A percentile compares a stretch with the other conserved stretches of the same genome.
Conservation (phyloP, 2,113 vertebrate genomes). For the Elaphurus davidianus region DNA sequence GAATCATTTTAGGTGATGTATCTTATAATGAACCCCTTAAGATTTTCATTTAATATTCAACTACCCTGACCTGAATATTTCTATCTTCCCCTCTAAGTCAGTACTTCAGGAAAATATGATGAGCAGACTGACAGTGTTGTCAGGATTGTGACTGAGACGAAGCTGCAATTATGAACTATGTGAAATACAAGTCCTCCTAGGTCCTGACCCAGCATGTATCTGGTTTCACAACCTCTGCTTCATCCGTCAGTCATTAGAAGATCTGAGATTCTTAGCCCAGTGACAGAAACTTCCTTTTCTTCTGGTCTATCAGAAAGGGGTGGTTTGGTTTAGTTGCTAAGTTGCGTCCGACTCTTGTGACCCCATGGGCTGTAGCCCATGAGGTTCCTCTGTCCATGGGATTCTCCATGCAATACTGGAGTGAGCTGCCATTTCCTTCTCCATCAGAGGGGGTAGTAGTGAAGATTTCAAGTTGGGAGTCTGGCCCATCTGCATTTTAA, state of each 20-base stretch:
- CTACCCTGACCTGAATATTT: not conserved
- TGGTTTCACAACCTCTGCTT: not conserved
- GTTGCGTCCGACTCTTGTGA: not conserved
- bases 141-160: not conserved
- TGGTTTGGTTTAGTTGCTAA: not conserved
- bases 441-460: not conserved
- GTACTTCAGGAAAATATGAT: not conserved
- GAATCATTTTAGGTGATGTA: not conserved
- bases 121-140: not conserved
- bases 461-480: not conserved
- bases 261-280: not conserved
- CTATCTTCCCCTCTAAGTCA: not conserved
- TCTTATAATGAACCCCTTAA: not conserved
- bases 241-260: not conserved
- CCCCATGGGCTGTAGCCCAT: not conserved
- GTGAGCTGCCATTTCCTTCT: not conserved
- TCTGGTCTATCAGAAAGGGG: not conserved
- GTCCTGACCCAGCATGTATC: not conserved
- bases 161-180: not conserved
- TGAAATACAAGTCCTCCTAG: not conserved
- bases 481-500: not conserved
- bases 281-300: not conserved
- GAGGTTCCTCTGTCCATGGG: not conserved
- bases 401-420: not conserved
- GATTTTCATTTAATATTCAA: not conserved